Evolutionary conservation across 2,797 vertebrate genomes (phyloP), one percentile per base, ranked within the genome.

Genomic region (Huso huso): DNA sequence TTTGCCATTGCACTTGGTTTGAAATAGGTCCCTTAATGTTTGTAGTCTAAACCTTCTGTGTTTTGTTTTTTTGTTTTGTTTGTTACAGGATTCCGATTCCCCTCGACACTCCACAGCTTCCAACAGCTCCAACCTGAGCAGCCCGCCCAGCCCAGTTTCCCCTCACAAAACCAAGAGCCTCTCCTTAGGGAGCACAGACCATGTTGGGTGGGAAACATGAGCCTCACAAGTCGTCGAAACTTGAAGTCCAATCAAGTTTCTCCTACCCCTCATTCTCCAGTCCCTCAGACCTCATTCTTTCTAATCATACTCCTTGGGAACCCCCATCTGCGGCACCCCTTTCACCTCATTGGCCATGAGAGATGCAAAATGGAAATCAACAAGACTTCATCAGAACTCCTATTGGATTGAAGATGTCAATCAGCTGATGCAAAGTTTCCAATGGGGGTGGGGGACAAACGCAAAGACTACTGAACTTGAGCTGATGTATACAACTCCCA

Each of bases 111-210:
- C 96, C 59, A 98, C 95, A 0, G 96, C 96, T 69, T 98, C 96
- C 7, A 98, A 97, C 89, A 99, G 96, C 82, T 98, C 96, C 81
- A 98, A 95, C 85, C 93, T 98, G 88, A 98, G 96, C 91, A 97
- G 96, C 83, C 96, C 96, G 2, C 95, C 96, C 23, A 98, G 95
- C 79, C 96, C 96, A 0, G 83, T 91, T 69, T 97, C 95, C 62
- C 96, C 96, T 66, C 94, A 94, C 84, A 98, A 98, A 86, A 93
- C 94, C 87, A 96, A 97, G 91, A 95, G 93, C 79, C 91, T 97
- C 76, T 96, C 95, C 51, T 77, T 99, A 84, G 96, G 98, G 92
- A 97, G 95, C 85, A 94, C 95, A 70, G 95, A 97, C 81, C 93
- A 92, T 1, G 91, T 92, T 84, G 91, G 83, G 80, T 98, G 96